These are phyloP conservation scores for Zeuzera pyrina DNA, from an alignment of 2,888 invertebrate genomes.

Conservation along the genomic window DNA sequence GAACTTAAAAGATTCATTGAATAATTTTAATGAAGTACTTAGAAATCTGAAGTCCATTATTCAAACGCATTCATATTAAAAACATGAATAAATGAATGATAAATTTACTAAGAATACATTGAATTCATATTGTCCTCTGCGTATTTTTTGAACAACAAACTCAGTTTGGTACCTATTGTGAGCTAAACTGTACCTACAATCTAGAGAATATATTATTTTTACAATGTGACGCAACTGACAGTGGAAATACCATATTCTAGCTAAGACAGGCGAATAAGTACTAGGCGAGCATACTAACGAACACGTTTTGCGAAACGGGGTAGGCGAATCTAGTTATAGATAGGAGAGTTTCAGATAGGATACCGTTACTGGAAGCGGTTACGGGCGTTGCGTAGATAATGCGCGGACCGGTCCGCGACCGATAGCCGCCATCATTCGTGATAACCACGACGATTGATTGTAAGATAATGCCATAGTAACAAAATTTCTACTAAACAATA, in stretches of 20 bases:
- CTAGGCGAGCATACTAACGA: slow-evolving; percentile 36
- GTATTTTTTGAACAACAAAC: too few species aligned
- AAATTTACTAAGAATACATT: too few species aligned
- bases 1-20: too few species aligned
- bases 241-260: slow-evolving; percentile 33
- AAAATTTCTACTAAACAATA: too few species aligned
- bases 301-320: slow-evolving; percentile 48
- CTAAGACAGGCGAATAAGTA: slow-evolving; percentile 33
- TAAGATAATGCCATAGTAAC: too few species aligned
- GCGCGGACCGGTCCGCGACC: slow-evolving; percentile 44
- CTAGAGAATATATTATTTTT: slow-evolving; percentile 1
- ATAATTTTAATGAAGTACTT: too few species aligned
- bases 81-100: too few species aligned
- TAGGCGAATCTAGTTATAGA: slow-evolving; percentile 35
- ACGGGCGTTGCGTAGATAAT: slow-evolving; percentile 50
- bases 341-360: slow-evolving; percentile 36
- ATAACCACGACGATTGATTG: slow-evolving; percentile 35
- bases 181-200: too few species aligned
- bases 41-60: too few species aligned
- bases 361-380: slow-evolving; percentile 57
- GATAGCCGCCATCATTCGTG: slow-evolving; percentile 32
- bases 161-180: too few species aligned
- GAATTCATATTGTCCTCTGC: too few species aligned
- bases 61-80: too few species aligned
- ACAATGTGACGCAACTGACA: slow-evolving; percentile 4